A percentile compares a stretch with the other conserved stretches of the same genome.
phyloP scores from a whole-genome alignment of 2,113 vertebrate genomes.

The Pionites leucogaster region DNA sequence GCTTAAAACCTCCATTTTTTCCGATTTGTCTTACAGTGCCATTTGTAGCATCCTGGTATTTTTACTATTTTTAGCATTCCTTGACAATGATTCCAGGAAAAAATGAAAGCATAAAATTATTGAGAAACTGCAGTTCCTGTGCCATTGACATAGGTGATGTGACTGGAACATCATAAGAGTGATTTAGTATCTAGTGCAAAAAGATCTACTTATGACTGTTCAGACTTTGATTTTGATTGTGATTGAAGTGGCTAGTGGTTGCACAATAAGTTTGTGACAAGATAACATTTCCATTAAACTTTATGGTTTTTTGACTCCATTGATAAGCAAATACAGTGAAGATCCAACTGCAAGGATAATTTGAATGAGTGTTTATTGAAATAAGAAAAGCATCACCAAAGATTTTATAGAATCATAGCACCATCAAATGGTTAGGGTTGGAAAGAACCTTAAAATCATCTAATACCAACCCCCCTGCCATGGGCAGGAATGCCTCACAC shows the following conservation, averaged over 20 bases:
- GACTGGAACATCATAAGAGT: not conserved
- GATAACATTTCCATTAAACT: not conserved
- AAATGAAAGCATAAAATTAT: not conserved
- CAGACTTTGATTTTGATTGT: not conserved
- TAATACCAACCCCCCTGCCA: not conserved
- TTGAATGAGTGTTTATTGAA: not conserved
- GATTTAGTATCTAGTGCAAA: not conserved
- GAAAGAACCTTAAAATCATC: not conserved
- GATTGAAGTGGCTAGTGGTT: not conserved
- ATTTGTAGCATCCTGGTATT: not conserved
- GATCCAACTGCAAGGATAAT: not conserved
- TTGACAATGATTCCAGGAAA: not conserved
- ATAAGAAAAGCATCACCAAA: not conserved
- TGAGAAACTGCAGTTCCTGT: not conserved
- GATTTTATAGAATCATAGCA: not conserved
- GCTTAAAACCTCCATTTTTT: not conserved
- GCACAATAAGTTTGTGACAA: not conserved
- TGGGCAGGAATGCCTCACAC: not conserved
- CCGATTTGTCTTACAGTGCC: not conserved
- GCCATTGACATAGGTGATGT: not conserved
- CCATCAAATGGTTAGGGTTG: not conserved
- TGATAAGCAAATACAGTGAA: not conserved
- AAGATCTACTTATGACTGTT: not conserved
- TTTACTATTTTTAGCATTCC: not conserved
- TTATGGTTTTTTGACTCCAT: not conserved